Percentiles rank a stretch among this genome's conserved stretches.
Conservation (phyloP, 2,888 invertebrate species). For the Saturnia japonica region DNA sequence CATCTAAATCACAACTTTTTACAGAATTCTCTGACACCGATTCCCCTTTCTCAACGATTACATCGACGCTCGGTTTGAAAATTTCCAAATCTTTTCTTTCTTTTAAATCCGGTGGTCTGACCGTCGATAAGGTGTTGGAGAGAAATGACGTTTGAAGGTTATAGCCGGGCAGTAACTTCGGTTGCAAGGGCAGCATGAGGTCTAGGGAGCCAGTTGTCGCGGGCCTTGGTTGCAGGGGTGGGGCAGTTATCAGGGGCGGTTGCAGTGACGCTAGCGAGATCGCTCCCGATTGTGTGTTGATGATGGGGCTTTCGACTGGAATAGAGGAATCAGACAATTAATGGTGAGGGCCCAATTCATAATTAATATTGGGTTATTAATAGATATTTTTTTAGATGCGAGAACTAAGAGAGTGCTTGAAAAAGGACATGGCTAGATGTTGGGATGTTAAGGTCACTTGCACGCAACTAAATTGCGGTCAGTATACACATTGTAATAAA, state of each 20-base stretch:
- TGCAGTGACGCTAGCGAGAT: constrained; percentile 79
- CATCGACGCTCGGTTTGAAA: constrained; percentile 62
- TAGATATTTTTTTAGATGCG: too few species aligned
- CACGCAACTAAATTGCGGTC: neutral
- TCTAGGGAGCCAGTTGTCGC: constrained; percentile 87
- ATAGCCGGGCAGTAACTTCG: constrained; percentile 84
- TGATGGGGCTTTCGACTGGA: constrained; percentile 82
- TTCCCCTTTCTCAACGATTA: constrained; percentile 66
- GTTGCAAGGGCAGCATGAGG: constrained; percentile 87
- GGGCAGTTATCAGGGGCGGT: constrained; percentile 78
- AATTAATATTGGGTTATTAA: neutral
- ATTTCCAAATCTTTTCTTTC: constrained; percentile 40
- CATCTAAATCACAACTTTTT: constrained; percentile 50
- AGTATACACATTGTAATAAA: neutral
- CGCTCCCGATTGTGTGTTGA: constrained; percentile 73
- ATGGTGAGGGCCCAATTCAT: neutral
- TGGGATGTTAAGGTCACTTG: neutral
- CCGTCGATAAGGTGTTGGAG: constrained; percentile 78
- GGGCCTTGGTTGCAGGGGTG: constrained; percentile 86
- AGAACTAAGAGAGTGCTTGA: too few species aligned
- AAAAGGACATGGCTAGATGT: neutral
- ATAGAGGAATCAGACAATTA: constrained; percentile 44
- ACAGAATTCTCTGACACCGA: constrained; percentile 42
- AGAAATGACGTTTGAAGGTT: constrained; percentile 74
- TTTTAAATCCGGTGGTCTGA: constrained; percentile 67